phyloP scores from a whole-genome alignment of 2,888 invertebrate genomes.

The Chouioia cunea region DNA sequence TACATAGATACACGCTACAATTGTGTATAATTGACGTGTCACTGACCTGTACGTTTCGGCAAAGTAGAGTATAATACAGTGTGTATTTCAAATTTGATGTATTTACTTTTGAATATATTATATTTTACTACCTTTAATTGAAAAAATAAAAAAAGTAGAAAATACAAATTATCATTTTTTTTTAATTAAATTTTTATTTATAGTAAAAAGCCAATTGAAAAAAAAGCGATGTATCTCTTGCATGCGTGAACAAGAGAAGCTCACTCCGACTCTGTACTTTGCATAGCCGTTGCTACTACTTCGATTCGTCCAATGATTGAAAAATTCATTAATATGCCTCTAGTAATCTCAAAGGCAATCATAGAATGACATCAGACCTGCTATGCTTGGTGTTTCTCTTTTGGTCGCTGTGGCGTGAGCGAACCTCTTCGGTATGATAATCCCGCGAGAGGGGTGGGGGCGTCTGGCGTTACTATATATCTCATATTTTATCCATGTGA shows the following conservation, averaged over 20 bases:
- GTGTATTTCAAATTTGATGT: too few relatives aligned
- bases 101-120: too few relatives aligned
- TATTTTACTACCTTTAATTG: too few relatives aligned
- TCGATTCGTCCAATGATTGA: constrained; percentile 13
- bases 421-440: constrained; percentile 35
- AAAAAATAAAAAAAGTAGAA: too few relatives aligned
- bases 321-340: constrained; percentile 19
- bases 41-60: not conserved
- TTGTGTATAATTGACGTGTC: constrained; percentile 17
- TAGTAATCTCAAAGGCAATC: constrained; percentile 11
- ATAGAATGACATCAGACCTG: constrained; percentile 14
- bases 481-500: constrained; percentile 30
- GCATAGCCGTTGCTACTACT: not conserved
- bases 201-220: too few relatives aligned
- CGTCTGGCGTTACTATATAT: constrained; percentile 35
- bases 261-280: too few relatives aligned
- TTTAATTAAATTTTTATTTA: too few relatives aligned
- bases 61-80: not conserved
- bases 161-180: too few relatives aligned
- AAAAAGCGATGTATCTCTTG: too few relatives aligned
- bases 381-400: constrained; percentile 9
- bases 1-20: not conserved
- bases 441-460: constrained; percentile 28
- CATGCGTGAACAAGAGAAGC: too few relatives aligned
- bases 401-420: constrained; percentile 11